Base-by-base conservation (phyloP, 53 echinoderm and acorn worm genomes). In the Echinarachnius parma region DNA sequence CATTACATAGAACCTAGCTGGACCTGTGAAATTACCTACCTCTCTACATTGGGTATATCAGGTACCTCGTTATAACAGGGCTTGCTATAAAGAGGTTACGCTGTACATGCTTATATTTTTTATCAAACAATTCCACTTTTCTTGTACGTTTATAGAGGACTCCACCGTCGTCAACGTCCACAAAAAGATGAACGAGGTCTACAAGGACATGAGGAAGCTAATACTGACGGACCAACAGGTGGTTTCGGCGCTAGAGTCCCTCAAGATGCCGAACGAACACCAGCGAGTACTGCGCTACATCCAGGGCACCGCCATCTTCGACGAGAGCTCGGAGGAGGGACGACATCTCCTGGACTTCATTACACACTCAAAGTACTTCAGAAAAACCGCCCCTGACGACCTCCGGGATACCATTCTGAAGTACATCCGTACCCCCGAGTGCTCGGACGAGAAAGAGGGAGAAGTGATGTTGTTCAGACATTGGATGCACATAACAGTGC, bases 341-440 rank as follows among this genome's bases (percentile, higher is more conserved):
- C 18, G 57, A 23, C 42, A 67, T 21, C 68, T 80, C 27, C 59
- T 80, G 3, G 80, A 80, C 48, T 80, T 80, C 49, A 4, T 80
- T 15, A 48, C 68, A 7, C 80, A 80, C 48, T 49, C 67, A 21
- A 80, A 80, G 34, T 19, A 60, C 16, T 80, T 80, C 33, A 29
- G 68, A 29, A 21, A 58, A 53, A 53, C 27, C 2, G 69, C 80
- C 11, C 60, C 80, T 0, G 67, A 66, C 27, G 50, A 31, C 15
- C 33, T 80, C 20, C 2, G 58, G 5, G 69, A 31, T 21, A 25
- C 23, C 4, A 21, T 80, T 24, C 31, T 80, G 23, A 25, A 45
- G 16, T 80, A 59, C 47, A 31, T 80, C 21, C 45, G 39, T 16
- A 29, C 26, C 19, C 47, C 57, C 3, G 68, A 80, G 24, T 80